phyloP scores from a whole-genome alignment of 2,113 vertebrate genomes.

The Cairina moschata region DNA sequence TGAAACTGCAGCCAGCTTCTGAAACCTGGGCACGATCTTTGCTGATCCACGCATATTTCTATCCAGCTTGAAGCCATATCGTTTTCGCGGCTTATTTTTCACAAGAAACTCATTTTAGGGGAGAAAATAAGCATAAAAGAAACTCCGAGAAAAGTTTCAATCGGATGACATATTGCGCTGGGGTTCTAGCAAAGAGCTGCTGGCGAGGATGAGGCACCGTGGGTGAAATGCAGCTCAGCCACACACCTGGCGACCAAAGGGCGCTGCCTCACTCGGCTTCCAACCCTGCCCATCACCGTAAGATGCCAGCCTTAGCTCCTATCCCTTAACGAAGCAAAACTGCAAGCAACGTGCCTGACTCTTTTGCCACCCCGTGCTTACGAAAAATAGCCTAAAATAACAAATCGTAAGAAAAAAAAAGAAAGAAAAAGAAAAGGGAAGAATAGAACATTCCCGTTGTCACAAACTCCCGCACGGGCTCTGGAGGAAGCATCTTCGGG shows the following conservation, averaged over 20 bases:
- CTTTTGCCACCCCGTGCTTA: background rate
- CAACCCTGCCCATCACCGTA: background rate
- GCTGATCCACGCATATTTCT: constrained; percentile 36
- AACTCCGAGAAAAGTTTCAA: background rate
- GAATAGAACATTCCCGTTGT: background rate
- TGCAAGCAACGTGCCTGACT: background rate
- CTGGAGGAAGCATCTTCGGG: background rate
- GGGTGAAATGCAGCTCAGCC: background rate
- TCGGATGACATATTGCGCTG: background rate
- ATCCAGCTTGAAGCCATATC: background rate
- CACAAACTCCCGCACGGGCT: background rate
- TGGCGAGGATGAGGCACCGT: background rate
- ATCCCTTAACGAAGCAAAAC: background rate
- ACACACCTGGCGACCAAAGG: background rate
- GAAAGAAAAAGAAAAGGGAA: too few relatives aligned
- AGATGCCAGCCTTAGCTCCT: background rate
- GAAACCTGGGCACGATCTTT: constrained; percentile 9
- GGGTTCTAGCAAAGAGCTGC: background rate
- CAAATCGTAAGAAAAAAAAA: too few relatives aligned
- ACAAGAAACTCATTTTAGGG: background rate
- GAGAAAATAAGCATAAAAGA: background rate
- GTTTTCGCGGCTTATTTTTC: background rate
- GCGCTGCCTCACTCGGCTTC: too few relatives aligned
- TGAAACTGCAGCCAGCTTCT: constrained; percentile 29
- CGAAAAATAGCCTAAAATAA: too few relatives aligned